A percentile compares a stretch with the other conserved stretches of the same genome.
Conservation (phyloP, 1,140 invertebrate species). For the Rhysida immarginata region DNA sequence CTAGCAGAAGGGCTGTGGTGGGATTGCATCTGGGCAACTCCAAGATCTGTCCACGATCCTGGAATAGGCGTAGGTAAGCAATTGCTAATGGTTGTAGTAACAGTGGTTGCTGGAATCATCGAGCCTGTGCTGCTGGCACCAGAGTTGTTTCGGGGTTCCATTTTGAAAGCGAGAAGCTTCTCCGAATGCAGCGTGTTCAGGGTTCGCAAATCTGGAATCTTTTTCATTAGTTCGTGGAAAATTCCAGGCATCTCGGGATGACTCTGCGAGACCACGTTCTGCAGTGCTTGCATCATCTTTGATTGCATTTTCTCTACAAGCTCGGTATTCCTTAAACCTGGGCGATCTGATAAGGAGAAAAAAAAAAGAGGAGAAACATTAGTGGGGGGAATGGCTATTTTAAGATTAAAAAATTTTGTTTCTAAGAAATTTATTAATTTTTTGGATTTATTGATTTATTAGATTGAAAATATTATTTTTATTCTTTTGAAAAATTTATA, state of each 20-base stretch:
- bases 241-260: constrained; percentile 52
- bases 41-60: not conserved
- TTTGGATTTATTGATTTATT: too few species aligned
- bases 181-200: constrained; percentile 91
- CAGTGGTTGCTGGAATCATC: not conserved
- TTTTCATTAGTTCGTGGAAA: constrained; percentile 73
- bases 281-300: constrained; percentile 66
- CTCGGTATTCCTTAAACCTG: constrained; percentile 78
- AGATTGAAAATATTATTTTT: too few species aligned
- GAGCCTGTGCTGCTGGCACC: not conserved
- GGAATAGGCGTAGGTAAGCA: too few species aligned
- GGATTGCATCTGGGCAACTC: too few species aligned
- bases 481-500: too few species aligned
- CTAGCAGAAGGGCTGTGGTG: not conserved
- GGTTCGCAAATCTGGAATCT: constrained; percentile 85
- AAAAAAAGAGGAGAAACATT: not conserved
- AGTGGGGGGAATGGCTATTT: too few species aligned
- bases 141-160: constrained; percentile 44
- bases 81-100: not conserved
- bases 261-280: constrained; percentile 63
- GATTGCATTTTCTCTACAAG: constrained; percentile 83
- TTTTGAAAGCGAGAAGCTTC: constrained; percentile 81
- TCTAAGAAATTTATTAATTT: too few species aligned
- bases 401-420: too few species aligned
- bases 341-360: constrained; percentile 45